These are phyloP conservation scores for Hippopotamyrus pictus DNA, from an alignment of 2,797 vertebrate genomes.

Conservation along the genomic window DNA sequence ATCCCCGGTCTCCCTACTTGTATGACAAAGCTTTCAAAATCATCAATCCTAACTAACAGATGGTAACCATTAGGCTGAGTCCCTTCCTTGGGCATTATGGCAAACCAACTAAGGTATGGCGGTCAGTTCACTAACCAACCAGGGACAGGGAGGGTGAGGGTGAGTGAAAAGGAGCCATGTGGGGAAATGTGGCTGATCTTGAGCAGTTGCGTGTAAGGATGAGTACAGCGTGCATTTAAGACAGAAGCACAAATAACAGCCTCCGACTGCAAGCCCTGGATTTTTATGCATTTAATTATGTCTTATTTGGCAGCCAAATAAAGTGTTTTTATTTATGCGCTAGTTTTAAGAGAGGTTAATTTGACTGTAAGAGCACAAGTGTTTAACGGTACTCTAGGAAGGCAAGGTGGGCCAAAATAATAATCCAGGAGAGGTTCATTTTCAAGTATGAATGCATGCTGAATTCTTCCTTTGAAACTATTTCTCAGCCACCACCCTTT, in stretches of 20 bases:
- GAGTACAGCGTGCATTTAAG: not conserved
- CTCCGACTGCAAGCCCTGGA: not conserved
- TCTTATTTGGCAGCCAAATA: not conserved
- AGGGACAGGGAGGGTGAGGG: not conserved
- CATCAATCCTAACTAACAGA: not conserved
- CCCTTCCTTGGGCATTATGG: not conserved
- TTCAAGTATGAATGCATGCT: not conserved
- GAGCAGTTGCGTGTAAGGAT: not conserved
- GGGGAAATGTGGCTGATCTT: not conserved
- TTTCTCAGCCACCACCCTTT: not conserved
- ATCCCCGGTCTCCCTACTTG: not conserved
- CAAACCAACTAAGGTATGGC: not conserved
- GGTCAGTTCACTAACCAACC: not conserved
- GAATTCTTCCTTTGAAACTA: not conserved
- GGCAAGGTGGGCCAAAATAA: not conserved
- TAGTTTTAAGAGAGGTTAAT: slow-evolving; percentile 1
- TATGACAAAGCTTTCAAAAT: not conserved
- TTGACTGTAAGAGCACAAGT: not conserved
- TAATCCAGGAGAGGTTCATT: not conserved
- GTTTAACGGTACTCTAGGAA: not conserved
- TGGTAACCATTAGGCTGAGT: not conserved
- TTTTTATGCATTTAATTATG: not conserved
- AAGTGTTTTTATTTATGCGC: not conserved
- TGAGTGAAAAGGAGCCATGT: not conserved
- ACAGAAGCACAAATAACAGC: not conserved